Evolutionary conservation across 2,113 vertebrate species (phyloP), one percentile per base, ranked within the genome.

Genomic region (Limnothrissa miodon): DNA sequence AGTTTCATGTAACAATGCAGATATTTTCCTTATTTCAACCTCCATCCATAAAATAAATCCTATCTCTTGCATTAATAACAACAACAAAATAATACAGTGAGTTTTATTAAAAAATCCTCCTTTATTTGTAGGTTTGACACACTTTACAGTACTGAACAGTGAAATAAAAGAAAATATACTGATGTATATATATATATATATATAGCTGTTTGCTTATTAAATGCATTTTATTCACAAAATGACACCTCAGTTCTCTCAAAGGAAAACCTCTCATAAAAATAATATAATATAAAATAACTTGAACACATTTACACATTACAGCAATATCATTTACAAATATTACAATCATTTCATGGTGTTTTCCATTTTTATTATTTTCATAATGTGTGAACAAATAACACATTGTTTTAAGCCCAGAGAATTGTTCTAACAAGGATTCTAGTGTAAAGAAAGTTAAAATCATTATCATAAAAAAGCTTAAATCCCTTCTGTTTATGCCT

Each of bases 201-300:
- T 93, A 94, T 94, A 93, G 90, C 89, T 91, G 92, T 95, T 95
- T 93, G 92, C 93, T 95, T 95, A 95, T 94, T 95, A 95, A 94
- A 95, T 94, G 94, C 91, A 92, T 93, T 89, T 94, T 95, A 94
- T 95, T 94, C 93, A 95, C 94, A 95, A 95, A 95, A 93, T 95
- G 93, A 95, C 93, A 95, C 93, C 91, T 93, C 90, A 91, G 90
- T 92, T 95, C 91, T 95, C 92, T 94, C 89, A 92, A 92, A 94
- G 90, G 91, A 93, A 92, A 93, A 93, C 90, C 90, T 92, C 90
- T 95, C 94, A 95, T 95, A 95, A 95, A 95, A 95, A 95, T 95
- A 95, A 94, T 95, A 95, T 94, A 94, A 95, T 95, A 95, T 93
- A 95, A 95, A 95, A 95, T 95, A 95, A 95, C 93, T 92, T 89